These are phyloP conservation scores for Cyclophora punctaria DNA, from an alignment of 2,888 invertebrate genomes.

Conservation along the genomic window DNA sequence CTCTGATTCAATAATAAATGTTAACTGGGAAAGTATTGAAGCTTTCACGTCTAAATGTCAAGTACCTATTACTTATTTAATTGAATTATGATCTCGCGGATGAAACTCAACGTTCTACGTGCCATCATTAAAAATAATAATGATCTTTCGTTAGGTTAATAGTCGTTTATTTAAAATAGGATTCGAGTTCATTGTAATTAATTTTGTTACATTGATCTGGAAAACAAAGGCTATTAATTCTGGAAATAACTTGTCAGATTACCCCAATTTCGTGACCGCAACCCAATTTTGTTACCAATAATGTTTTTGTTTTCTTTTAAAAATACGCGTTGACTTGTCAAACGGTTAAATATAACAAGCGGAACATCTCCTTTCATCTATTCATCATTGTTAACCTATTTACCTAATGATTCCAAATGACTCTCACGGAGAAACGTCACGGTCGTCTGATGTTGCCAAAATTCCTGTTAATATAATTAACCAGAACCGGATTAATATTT, in stretches of 20 bases:
- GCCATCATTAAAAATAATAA: too few relatives aligned
- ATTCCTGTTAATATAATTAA: constrained; percentile 36
- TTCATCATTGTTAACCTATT: constrained; percentile 51
- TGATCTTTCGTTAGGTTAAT: too few relatives aligned
- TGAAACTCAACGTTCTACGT: constrained; percentile 1
- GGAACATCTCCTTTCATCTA: constrained; percentile 33
- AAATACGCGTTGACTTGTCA: too few relatives aligned
- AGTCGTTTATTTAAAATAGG: too few relatives aligned
- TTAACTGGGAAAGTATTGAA: constrained; percentile 14
- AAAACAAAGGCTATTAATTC: too few relatives aligned
- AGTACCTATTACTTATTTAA: constrained; percentile 20
- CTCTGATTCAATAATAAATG: constrained; percentile 23
- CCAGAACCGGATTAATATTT: constrained; percentile 9
- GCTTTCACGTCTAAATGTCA: constrained; percentile 21
- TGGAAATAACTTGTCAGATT: too few relatives aligned
- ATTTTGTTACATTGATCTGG: too few relatives aligned
- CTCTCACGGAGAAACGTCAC: constrained; percentile 28
- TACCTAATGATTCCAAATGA: constrained; percentile 43
- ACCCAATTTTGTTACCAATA: too few relatives aligned
- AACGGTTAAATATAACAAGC: too few relatives aligned
- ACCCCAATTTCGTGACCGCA: too few relatives aligned
- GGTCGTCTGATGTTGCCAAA: constrained; percentile 43
- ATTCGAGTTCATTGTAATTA: too few relatives aligned
- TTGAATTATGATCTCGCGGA: constrained; percentile 12
- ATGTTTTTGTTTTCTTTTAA: background rate